Evolutionary conservation across 2,113 vertebrate species (phyloP).

Genomic region (Macheiramphus alcinus): DNA sequence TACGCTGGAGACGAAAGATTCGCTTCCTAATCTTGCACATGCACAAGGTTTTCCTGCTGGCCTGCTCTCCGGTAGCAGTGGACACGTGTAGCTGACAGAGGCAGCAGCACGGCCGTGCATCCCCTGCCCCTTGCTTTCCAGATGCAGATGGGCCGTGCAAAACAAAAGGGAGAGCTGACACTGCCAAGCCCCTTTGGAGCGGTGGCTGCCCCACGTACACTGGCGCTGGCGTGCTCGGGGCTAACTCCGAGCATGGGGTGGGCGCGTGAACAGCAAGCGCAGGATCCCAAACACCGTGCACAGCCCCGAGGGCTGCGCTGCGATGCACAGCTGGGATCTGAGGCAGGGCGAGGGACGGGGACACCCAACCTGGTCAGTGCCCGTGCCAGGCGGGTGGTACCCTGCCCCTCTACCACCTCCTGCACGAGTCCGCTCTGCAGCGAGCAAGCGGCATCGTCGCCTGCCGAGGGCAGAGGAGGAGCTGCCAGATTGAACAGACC

Average conservation of each 20-base stretch:
- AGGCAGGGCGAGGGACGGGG: background rate
- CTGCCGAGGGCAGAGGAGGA: background rate
- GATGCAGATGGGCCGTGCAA: background rate
- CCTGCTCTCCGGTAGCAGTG: fast-evolving
- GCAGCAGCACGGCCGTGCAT: fast-evolving
- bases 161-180: background rate
- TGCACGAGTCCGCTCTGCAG: background rate
- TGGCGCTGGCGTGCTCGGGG: background rate
- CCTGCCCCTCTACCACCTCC: background rate
- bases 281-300: background rate
- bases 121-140: background rate
- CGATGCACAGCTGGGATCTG: background rate
- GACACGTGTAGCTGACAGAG: fast-evolving
- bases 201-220: background rate
- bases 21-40: fast-evolving
- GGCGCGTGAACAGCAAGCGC: fast-evolving
- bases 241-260: background rate
- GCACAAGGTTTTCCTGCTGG: background rate
- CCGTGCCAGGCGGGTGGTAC: too few relatives aligned
- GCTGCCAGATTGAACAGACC: background rate
- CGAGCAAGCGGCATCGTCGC: fast-evolving
- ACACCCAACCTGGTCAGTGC: fast-evolving
- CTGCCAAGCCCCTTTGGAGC: background rate
- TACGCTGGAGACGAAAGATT: background rate
- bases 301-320: background rate